Conservation (phyloP, 2,797 vertebrate species). For the Catostomus latipinnis region DNA sequence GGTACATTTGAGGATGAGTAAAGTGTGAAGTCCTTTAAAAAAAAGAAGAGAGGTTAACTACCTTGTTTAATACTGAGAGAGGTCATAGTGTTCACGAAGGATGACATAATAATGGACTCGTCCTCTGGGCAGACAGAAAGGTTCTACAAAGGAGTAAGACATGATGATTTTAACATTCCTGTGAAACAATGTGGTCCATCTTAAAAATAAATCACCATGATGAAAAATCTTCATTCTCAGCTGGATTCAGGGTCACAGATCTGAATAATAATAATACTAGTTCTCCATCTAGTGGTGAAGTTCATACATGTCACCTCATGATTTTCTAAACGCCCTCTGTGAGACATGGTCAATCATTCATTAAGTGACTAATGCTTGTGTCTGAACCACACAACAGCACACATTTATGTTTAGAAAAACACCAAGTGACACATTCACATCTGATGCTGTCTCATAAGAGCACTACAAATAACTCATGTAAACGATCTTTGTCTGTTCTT, state of each 20-base stretch:
- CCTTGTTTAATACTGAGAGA: constrained; percentile 98
- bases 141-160: constrained; percentile 79
- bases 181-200: background rate
- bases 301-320: background rate
- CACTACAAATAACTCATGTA: constrained; percentile 22
- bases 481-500: constrained; percentile 7
- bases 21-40: background rate
- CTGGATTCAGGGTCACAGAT: background rate
- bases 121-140: constrained; percentile 98
- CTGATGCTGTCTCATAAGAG: background rate
- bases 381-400: constrained; percentile 4
- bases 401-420: background rate
- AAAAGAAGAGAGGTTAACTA: constrained; percentile 55
- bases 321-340: background rate
- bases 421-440: background rate
- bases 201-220: background rate
- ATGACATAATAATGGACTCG: constrained; percentile 99
- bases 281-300: constrained; percentile 77
- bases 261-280: constrained; percentile 47
- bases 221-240: background rate
- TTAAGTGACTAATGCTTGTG: constrained; percentile 23
- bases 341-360: constrained; percentile 21
- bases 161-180: background rate
- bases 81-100: constrained; percentile 99
- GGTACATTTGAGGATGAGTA: no score